These are phyloP conservation scores for Macropus fuliginosus DNA, from an alignment of 2,797 vertebrate species.

Conservation along the genomic window DNA sequence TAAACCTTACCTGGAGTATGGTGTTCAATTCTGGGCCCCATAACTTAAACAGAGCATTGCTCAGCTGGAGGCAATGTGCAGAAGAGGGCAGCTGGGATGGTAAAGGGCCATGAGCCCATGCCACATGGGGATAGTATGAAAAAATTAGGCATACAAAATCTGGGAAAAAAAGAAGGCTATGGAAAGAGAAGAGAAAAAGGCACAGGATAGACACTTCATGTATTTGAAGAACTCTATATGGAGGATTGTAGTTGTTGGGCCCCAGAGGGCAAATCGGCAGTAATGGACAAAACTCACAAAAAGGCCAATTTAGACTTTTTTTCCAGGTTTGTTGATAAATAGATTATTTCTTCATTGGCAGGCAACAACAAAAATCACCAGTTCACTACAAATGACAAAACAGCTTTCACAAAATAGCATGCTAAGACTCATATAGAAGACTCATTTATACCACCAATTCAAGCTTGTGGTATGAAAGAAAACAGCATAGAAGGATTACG, in stretches of 20 bases:
- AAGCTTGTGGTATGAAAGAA: not conserved
- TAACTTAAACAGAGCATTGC: not conserved
- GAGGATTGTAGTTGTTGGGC: not conserved
- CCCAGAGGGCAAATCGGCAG: too few relatives aligned
- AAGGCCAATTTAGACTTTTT: not conserved
- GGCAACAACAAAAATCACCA: not conserved
- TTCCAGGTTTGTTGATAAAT: not conserved
- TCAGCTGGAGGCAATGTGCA: not conserved
- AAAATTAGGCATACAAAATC: not conserved
- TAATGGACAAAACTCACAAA: not conserved
- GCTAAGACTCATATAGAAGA: too few relatives aligned
- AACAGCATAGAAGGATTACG: not conserved
- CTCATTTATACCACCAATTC: too few relatives aligned
- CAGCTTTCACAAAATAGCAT: not conserved
- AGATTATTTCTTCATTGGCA: not conserved
- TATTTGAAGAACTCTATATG: not conserved
- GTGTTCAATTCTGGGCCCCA: not conserved
- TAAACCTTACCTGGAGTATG: not conserved
- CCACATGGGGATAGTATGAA: not conserved
- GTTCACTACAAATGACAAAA: not conserved
- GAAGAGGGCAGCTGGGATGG: too few relatives aligned
- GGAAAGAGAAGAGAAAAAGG: not conserved
- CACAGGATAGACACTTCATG: not conserved
- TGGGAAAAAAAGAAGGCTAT: not conserved
- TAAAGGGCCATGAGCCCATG: too few relatives aligned